A percentile compares a stretch with the other conserved stretches of the same genome.
phyloP scores from a whole-genome alignment of 2,797 vertebrate species.

The Loriculus beryllinus region DNA sequence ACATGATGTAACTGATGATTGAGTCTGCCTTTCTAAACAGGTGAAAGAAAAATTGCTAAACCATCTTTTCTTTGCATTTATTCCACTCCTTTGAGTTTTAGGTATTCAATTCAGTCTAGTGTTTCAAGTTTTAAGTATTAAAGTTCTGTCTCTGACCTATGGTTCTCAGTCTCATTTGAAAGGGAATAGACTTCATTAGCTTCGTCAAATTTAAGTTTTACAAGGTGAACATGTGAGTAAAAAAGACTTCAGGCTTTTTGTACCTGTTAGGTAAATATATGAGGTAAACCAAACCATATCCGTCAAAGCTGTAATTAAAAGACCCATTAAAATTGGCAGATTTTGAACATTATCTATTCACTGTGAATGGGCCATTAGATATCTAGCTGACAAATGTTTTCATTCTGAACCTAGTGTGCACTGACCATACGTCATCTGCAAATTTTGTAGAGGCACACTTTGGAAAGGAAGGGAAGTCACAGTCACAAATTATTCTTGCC shows the following conservation, averaged over 20 bases:
- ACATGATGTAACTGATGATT: neutral
- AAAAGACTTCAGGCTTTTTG: neutral
- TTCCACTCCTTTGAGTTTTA: neutral
- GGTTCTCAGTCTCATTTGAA: neutral
- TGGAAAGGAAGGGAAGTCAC: slow-evolving; percentile 31
- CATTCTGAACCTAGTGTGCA: slow-evolving; percentile 5
- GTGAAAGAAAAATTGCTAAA: neutral
- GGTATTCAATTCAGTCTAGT: neutral
- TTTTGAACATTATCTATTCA: neutral
- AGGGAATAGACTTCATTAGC: neutral
- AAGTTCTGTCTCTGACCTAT: neutral
- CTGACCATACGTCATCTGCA: slow-evolving; percentile 32
- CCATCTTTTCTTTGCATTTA: neutral
- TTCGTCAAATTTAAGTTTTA: neutral
- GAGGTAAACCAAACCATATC: neutral
- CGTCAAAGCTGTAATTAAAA: slow-evolving; percentile 48
- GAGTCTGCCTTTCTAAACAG: neutral
- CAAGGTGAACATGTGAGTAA: neutral
- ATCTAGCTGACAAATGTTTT: slow-evolving; percentile 32
- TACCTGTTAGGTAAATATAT: neutral
- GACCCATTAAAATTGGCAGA: slow-evolving; percentile 6
- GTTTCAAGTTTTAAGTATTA: neutral
- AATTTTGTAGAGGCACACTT: slow-evolving; percentile 21
- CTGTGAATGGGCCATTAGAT: slow-evolving; percentile 15
- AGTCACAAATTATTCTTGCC: slow-evolving; percentile 31